Percentiles rank a stretch among this genome's conserved stretches.
These are phyloP conservation scores for Pteria penguin DNA, from an alignment of 2,888 invertebrate species.

Conservation along the genomic window DNA sequence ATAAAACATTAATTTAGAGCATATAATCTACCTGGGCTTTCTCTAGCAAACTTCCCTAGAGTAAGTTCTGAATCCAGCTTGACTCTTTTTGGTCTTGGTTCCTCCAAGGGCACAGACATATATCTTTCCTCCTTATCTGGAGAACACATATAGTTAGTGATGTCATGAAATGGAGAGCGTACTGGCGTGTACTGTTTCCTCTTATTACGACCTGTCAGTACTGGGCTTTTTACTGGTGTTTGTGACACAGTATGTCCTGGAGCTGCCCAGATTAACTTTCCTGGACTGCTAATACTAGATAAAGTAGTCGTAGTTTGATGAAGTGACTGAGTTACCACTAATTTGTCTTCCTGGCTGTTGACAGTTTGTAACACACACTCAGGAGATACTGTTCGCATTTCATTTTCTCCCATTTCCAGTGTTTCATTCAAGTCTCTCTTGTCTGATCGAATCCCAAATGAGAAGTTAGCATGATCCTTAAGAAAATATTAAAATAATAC, in stretches of 20 bases:
- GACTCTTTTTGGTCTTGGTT: slow-evolving; percentile 3
- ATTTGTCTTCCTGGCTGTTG: neutral
- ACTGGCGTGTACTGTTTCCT: slow-evolving; percentile 63
- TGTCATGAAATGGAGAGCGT: slow-evolving; percentile 53
- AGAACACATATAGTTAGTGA: slow-evolving; percentile 26
- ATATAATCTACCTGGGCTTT: slow-evolving; percentile 30
- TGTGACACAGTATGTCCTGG: neutral
- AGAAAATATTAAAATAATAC: too few relatives aligned
- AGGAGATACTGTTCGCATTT: slow-evolving; percentile 59
- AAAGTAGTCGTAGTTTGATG: neutral
- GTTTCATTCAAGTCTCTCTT: slow-evolving; percentile 24
- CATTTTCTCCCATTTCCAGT: slow-evolving; percentile 37
- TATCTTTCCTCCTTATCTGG: neutral
- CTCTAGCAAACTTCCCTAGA: slow-evolving; percentile 17
- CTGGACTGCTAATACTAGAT: neutral
- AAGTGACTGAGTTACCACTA: neutral
- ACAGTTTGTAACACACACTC: slow-evolving; percentile 57
- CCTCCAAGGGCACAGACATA: neutral
- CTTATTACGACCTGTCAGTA: slow-evolving; percentile 39
- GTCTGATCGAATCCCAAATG: slow-evolving; percentile 36
- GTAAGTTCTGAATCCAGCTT: slow-evolving; percentile 2
- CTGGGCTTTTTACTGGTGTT: slow-evolving; percentile 10
- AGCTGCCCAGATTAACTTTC: neutral
- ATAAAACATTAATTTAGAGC: too few relatives aligned
- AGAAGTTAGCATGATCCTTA: too few relatives aligned